phyloP scores from a whole-genome alignment of 2,888 invertebrate species.

The Thereva nobilitata region DNA sequence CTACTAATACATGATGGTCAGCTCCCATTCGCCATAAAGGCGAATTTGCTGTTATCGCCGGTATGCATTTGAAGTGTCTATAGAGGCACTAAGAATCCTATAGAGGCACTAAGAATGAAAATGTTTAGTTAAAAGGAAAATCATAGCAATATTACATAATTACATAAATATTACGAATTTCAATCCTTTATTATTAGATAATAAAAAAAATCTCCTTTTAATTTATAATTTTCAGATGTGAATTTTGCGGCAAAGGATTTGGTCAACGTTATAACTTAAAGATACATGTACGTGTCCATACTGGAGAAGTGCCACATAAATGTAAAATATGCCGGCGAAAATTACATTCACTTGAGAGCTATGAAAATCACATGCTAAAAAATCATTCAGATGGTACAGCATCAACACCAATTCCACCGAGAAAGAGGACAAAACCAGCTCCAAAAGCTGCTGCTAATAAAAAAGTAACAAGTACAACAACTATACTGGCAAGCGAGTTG shows the following conservation, averaged over 20 bases:
- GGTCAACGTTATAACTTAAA: constrained; percentile 58
- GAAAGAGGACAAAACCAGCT: constrained; percentile 13
- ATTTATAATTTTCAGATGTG: constrained; percentile 49
- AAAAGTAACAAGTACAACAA: not conserved
- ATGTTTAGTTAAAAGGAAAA: no score
- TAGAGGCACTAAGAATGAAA: no score
- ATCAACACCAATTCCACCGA: not conserved
- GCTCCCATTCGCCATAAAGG: no score
- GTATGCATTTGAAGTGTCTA: no score
- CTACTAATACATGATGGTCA: no score
- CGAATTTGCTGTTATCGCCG: no score
- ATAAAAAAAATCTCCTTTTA: no score
- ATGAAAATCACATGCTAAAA: constrained; percentile 56
- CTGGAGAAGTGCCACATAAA: constrained; percentile 57
- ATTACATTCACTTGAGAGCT: constrained; percentile 56
- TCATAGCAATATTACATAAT: no score
- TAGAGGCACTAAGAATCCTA: no score
- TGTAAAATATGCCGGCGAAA: constrained; percentile 57
- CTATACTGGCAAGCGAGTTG: no score
- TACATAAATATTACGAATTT: no score
- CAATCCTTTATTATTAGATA: no score
- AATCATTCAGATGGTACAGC: constrained; percentile 32
- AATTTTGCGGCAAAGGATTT: constrained; percentile 57
- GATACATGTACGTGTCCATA: constrained; percentile 57
- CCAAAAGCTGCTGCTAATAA: constrained; percentile 39